These are phyloP conservation scores for Pteropus rufus DNA, from an alignment of 2,797 vertebrate species.

Conservation along the genomic window DNA sequence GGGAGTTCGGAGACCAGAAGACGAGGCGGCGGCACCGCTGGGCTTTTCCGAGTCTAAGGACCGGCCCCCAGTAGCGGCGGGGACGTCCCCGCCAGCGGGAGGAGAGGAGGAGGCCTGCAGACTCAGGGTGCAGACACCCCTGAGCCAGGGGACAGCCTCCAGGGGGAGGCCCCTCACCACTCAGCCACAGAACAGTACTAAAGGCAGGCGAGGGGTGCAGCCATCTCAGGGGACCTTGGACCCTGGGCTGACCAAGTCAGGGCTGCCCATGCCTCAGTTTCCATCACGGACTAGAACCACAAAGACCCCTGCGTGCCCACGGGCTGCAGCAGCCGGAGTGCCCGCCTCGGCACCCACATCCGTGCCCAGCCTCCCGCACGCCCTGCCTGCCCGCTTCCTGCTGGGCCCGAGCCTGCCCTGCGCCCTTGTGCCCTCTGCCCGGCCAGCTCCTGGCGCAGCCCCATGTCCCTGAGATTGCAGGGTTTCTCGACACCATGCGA, in stretches of 20 bases:
- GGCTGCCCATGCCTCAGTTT: rapidly evolving
- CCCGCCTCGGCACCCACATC: neutral
- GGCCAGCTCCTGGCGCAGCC: too few species aligned
- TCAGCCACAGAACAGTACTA: rapidly evolving
- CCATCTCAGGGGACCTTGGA: neutral
- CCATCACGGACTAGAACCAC: neutral
- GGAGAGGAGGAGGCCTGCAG: too few species aligned
- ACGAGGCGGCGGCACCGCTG: neutral
- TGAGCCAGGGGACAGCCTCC: neutral
- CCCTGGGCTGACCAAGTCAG: neutral
- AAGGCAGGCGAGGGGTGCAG: neutral
- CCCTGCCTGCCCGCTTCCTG: neutral
- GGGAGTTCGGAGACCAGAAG: neutral
- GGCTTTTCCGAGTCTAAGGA: neutral
- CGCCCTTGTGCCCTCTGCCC: too few species aligned
- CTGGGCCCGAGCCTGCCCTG: neutral
- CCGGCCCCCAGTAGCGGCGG: neutral
- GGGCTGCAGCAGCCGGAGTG: neutral
- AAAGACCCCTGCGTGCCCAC: neutral
- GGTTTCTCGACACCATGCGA: too few species aligned
- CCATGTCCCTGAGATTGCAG: too few species aligned
- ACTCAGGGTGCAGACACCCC: neutral
- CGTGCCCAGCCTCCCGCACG: rapidly evolving
- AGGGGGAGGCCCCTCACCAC: too few species aligned
- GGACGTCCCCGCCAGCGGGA: too few species aligned